Percentiles rank a stretch among this genome's conserved stretches.
These are phyloP conservation scores for Drosophila pandora DNA, from an alignment of 1,140 invertebrate species.

Conservation along the genomic window DNA sequence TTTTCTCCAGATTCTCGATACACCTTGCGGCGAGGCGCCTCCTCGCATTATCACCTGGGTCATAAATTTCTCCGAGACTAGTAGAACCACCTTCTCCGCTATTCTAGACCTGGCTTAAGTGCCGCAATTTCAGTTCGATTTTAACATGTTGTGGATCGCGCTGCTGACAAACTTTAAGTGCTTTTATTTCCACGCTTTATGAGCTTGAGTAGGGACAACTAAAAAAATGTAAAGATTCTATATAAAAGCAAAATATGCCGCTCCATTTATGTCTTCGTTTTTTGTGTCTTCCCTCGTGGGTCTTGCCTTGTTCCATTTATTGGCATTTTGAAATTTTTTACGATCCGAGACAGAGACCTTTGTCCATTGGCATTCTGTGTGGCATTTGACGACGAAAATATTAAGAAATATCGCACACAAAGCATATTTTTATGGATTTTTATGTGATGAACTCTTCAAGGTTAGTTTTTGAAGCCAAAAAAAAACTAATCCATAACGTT, in stretches of 20 bases:
- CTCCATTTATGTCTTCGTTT: slow-evolving; percentile 55
- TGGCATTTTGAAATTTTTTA: slow-evolving; percentile 64
- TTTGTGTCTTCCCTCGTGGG: slow-evolving; percentile 8
- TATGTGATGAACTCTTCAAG: slow-evolving; percentile 24
- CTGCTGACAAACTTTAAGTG: slow-evolving; percentile 78
- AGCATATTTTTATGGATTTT: slow-evolving; percentile 38
- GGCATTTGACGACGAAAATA: slow-evolving; percentile 38
- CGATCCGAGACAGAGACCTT: slow-evolving; percentile 34
- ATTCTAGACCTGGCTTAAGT: slow-evolving; percentile 50
- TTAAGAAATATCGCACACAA: slow-evolving; percentile 39
- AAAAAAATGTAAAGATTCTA: slow-evolving; percentile 50
- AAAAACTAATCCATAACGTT: not conserved
- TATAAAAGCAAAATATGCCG: slow-evolving; percentile 73
- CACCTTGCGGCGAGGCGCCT: slow-evolving; percentile 75
- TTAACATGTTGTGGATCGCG: slow-evolving; percentile 68
- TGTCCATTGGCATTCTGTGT: slow-evolving; percentile 34
- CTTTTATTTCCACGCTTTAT: slow-evolving; percentile 79
- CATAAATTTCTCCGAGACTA: slow-evolving; percentile 69
- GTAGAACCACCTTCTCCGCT: slow-evolving; percentile 4
- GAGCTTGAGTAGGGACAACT: slow-evolving; percentile 30
- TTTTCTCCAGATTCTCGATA: slow-evolving; percentile 18
- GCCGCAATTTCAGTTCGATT: slow-evolving; percentile 76
- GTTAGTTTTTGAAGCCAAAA: not conserved
- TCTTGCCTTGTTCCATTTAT: slow-evolving; percentile 50
- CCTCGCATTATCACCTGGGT: slow-evolving; percentile 76